Evolutionary conservation across 2,113 vertebrate genomes (phyloP).

Genomic region (Hipposideros armiger): DNA sequence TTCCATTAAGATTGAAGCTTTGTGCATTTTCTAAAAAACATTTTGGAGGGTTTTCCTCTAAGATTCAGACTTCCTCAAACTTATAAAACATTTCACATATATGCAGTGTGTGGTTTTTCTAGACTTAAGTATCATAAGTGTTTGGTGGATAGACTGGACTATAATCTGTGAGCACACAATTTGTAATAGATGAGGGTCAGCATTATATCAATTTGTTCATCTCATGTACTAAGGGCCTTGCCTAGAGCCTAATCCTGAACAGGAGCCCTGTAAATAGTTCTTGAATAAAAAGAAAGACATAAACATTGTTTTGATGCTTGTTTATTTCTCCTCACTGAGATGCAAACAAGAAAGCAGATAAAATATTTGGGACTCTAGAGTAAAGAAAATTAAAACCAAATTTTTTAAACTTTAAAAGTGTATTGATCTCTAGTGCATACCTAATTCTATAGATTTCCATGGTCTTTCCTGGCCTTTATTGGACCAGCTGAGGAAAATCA

Average conservation of each 20-base stretch:
- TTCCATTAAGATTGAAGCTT: background rate
- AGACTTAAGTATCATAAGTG: background rate
- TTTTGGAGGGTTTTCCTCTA: background rate
- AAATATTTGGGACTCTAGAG: background rate
- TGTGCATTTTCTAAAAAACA: background rate
- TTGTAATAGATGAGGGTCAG: fast-evolving
- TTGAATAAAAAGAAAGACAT: background rate
- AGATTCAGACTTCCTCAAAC: background rate
- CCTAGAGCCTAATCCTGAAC: background rate
- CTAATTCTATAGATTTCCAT: background rate
- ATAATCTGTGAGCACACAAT: background rate
- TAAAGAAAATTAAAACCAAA: background rate
- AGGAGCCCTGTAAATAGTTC: background rate
- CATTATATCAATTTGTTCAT: background rate
- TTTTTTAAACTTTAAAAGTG: background rate
- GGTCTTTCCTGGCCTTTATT: background rate
- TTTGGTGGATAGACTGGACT: background rate
- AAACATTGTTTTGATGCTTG: background rate
- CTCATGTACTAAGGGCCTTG: background rate
- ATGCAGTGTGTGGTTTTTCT: background rate
- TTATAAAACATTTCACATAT: background rate
- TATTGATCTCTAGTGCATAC: background rate
- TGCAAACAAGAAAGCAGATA: background rate
- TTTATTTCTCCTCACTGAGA: background rate
- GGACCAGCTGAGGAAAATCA: background rate